These are phyloP conservation scores for Microctonus brassicae DNA, from an alignment of 2,888 invertebrate genomes.

Conservation along the genomic window DNA sequence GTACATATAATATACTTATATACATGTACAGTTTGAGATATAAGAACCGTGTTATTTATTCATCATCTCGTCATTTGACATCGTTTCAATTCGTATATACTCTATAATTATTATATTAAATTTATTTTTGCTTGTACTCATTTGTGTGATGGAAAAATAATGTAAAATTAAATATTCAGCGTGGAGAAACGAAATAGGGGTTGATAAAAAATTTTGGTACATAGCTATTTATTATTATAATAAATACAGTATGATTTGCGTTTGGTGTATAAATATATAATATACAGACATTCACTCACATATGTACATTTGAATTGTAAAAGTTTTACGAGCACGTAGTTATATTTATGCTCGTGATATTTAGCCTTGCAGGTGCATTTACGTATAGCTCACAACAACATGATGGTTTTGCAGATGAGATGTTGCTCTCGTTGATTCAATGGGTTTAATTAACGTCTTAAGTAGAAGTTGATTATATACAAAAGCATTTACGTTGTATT, in stretches of 20 bases:
- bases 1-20: background rate
- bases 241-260: background rate
- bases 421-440: conserved; percentile 42
- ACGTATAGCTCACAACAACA: conserved; percentile 5
- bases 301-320: conserved; percentile 27
- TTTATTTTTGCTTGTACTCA: background rate
- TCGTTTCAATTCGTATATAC: background rate
- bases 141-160: background rate
- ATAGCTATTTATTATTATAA: background rate
- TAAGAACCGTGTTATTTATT: conserved; percentile 1
- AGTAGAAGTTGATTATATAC: conserved; percentile 51
- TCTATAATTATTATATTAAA: background rate
- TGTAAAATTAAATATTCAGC: background rate
- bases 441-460: conserved; percentile 50
- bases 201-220: background rate
- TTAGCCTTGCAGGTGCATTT: conserved; percentile 23
- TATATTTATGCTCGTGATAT: conserved; percentile 32
- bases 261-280: background rate
- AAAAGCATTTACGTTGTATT: conserved; percentile 37
- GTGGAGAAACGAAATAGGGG: background rate
- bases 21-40: background rate
- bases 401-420: conserved; percentile 27
- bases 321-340: conserved; percentile 44
- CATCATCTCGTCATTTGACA: background rate
- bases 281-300: background rate